A percentile compares a stretch with the other conserved stretches of the same genome.
These are phyloP conservation scores for Exephanes ischioxanthus DNA, from an alignment of 2,888 invertebrate genomes.

Conservation along the genomic window DNA sequence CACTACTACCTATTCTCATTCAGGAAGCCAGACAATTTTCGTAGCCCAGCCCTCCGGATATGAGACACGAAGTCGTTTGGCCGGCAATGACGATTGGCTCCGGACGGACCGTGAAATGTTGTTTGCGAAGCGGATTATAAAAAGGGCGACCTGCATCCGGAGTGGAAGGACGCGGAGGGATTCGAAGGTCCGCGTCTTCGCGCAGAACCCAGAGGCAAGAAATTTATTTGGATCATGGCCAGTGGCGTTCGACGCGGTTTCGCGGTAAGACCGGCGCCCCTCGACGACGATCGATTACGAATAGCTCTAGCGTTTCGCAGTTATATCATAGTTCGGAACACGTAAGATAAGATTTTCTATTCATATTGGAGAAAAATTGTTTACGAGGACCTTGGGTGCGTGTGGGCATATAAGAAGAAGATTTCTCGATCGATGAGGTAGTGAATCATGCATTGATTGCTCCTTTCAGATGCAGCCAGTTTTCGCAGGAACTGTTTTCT, in stretches of 20 bases:
- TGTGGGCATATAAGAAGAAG: neutral
- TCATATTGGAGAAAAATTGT: conserved; percentile 10
- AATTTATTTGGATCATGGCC: conserved; percentile 56
- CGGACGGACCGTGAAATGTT: conserved; percentile 25
- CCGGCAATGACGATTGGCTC: conserved; percentile 3
- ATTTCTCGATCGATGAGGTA: neutral
- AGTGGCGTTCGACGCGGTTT: conserved; percentile 24
- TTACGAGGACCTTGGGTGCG: neutral
- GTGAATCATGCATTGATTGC: neutral
- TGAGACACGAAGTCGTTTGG: conserved; percentile 14
- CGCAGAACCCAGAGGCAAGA: conserved; percentile 38
- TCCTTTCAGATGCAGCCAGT: neutral
- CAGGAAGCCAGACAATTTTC: neutral
- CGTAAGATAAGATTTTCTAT: conserved; percentile 10
- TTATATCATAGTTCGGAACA: conserved; percentile 29
- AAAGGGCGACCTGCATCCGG: conserved; percentile 29
- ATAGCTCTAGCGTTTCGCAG: conserved; percentile 43
- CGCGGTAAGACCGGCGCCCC: conserved; percentile 26
- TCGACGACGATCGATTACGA: conserved; percentile 42
- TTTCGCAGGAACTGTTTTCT: neutral
- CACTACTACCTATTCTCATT: neutral
- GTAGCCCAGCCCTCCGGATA: conserved; percentile 2
- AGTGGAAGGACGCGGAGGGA: conserved; percentile 16
- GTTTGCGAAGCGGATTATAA: conserved; percentile 24
- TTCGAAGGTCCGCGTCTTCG: conserved; percentile 27